Evolutionary conservation across 1,140 invertebrate genomes (phyloP).

Genomic region (Drosophila sturtevanti): DNA sequence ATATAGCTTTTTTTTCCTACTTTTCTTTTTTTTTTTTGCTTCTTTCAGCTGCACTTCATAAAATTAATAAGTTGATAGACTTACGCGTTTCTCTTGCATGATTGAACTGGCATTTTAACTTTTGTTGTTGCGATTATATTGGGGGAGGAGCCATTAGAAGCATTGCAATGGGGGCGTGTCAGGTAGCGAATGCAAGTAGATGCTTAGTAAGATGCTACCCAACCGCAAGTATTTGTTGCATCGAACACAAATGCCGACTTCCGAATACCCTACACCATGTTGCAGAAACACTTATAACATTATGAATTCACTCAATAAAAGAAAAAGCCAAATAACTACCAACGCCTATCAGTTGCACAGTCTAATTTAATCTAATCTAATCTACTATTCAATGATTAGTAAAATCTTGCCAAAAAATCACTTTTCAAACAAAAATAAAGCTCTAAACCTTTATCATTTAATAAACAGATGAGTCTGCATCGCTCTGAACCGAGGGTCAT

Average conservation of each 20-base stretch:
- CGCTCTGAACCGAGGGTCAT: too few species aligned
- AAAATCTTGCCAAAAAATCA: too few species aligned
- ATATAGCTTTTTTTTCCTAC: slow-evolving; percentile 11
- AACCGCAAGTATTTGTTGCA: not conserved
- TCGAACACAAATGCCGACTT: not conserved
- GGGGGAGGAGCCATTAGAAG: slow-evolving; percentile 7
- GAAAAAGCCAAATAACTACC: too few species aligned
- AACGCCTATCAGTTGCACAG: too few species aligned
- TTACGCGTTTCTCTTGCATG: slow-evolving; percentile 55
- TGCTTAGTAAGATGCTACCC: not conserved
- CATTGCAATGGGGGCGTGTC: slow-evolving; percentile 36
- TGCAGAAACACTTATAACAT: too few species aligned
- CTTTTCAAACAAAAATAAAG: too few species aligned
- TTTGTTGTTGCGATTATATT: not conserved
- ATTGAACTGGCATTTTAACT: slow-evolving; percentile 47
- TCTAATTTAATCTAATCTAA: too few species aligned
- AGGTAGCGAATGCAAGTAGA: not conserved
- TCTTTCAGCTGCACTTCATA: slow-evolving; percentile 68
- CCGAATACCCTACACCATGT: not conserved
- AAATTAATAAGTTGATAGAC: slow-evolving; percentile 82
- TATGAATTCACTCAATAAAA: too few species aligned
- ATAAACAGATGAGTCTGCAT: too few species aligned
- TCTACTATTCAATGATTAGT: too few species aligned
- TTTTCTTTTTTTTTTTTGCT: slow-evolving; percentile 19
- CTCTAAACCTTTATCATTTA: too few species aligned